These are phyloP conservation scores for Synergus japonicus DNA, from an alignment of 2,888 invertebrate species.

Conservation along the genomic window DNA sequence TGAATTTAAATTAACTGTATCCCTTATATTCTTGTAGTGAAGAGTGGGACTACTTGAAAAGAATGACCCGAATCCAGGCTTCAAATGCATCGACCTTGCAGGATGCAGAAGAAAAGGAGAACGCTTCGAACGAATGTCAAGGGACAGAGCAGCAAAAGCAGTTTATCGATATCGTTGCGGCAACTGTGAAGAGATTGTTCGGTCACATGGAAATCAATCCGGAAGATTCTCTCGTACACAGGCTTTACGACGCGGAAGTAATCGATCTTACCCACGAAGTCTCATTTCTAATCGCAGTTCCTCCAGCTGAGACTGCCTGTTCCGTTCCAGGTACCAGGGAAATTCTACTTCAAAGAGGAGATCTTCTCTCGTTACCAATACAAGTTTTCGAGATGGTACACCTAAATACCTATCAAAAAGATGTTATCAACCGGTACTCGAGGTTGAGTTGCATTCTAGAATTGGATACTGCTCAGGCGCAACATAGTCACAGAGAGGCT, in stretches of 20 bases:
- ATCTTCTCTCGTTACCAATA: conserved; percentile 93
- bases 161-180: conserved; percentile 88
- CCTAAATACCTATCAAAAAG: conserved; percentile 94
- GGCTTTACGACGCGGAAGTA: conserved; percentile 95
- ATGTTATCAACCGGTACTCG: conserved; percentile 94
- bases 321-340: conserved; percentile 93
- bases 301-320: conserved; percentile 95
- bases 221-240: conserved; percentile 85
- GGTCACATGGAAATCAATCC: conserved; percentile 88
- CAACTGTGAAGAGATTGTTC: conserved; percentile 86
- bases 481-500: conserved; percentile 95
- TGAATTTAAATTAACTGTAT: neutral
- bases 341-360: conserved; percentile 89
- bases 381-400: conserved; percentile 98
- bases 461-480: conserved; percentile 93
- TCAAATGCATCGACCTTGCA: conserved; percentile 77
- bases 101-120: conserved; percentile 71
- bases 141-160: conserved; percentile 87
- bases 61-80: conserved; percentile 67
- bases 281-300: conserved; percentile 94
- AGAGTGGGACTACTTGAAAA: conserved; percentile 95
- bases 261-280: conserved; percentile 94
- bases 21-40: conserved; percentile 82
- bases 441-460: conserved; percentile 95
- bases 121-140: conserved; percentile 67